Percentiles rank a stretch among this genome's conserved stretches.
Evolutionary conservation across 2,888 invertebrate genomes (phyloP).

Genomic region (Hemithea aestivaria): DNA sequence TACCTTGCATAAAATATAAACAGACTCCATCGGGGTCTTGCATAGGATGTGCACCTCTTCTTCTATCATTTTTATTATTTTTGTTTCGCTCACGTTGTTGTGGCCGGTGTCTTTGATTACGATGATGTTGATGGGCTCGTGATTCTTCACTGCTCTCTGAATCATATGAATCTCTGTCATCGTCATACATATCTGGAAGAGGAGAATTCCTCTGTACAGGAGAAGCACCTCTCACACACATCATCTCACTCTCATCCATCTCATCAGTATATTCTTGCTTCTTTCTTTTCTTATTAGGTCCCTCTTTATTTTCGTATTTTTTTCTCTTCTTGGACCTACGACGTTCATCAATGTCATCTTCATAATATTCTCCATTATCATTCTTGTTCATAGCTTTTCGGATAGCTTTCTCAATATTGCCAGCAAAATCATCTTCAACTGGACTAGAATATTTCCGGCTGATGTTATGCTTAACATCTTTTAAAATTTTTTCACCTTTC

Average conservation of each 20-base stretch:
- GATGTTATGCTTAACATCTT: conserved; percentile 75
- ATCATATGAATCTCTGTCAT: conserved; percentile 75
- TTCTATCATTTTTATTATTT: conserved; percentile 68
- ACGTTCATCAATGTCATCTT: conserved; percentile 71
- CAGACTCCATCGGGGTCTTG: conserved; percentile 87
- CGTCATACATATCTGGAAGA: conserved; percentile 61
- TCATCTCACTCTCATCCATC: conserved; percentile 88
- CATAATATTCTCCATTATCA: conserved; percentile 66
- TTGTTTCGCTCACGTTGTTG: conserved; percentile 68
- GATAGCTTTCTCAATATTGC: conserved; percentile 88
- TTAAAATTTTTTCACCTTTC: conserved; percentile 66
- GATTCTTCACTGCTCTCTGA: conserved; percentile 78
- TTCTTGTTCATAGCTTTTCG: conserved; percentile 86
- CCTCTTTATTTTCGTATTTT: conserved; percentile 78
- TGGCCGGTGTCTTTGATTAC: conserved; percentile 60
- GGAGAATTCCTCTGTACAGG: conserved; percentile 69
- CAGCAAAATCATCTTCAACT: conserved; percentile 86
- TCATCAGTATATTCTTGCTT: conserved; percentile 77
- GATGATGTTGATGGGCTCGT: conserved; percentile 69
- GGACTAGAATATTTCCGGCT: conserved; percentile 64
- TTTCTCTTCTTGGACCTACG: conserved; percentile 78
- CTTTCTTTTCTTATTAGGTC: conserved; percentile 79
- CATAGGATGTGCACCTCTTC: conserved; percentile 77
- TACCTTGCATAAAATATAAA: conserved; percentile 92
- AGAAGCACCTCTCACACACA: conserved; percentile 88